Evolutionary conservation across 30 jellyfish, hydroid and myxozoan genomes (phyloP), one percentile per base, ranked within the genome.

Genomic region (Pseudorhiza aurosa): DNA sequence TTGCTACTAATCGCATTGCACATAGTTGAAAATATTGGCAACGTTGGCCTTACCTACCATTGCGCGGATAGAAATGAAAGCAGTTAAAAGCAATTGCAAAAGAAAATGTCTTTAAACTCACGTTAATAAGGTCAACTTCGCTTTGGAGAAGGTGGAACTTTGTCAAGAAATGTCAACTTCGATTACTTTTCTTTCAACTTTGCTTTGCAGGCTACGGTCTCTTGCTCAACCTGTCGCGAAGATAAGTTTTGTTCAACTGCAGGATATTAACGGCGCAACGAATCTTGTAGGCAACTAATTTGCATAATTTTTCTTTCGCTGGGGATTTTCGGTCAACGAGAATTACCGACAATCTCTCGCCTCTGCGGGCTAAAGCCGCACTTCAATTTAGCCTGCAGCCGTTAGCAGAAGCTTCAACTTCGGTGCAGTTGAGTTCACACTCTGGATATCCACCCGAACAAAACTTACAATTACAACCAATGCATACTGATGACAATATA

Each of bases 231-330:
- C 21, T 33, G 21, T 35, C 49, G 14, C 86, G 31, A 5, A 64
- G n/a, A 37, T 2, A 2, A 2, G 86, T 12, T 9, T 49, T 17
- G 75, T 72, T 19, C 35, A 72, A 72, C 60, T 72, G 86, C 51
- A n/a, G 19, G 25, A 0, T 14, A 30, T 72, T 72, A 30, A 51
- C 86, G 86, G 75, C 19, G 77, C 77, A 64, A 10, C 77, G 77
- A 64, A 4, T 5, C 1, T 64, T 31, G 77, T 60, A 60, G n/a
- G 50, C 53, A 0, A 1, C 77, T 64, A 64, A 64, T 64, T 64
- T 64, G 77, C 77, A 64, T 64, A 64, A 59, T 2, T 31, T 64
- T 64, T 32, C 77, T 64, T 64, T 64, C 77, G 59, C 11, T 30
- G 9, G 31, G 59, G 24, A 2, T 7, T 53, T 36, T 53, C 67